These are phyloP conservation scores for Ganaspis sp. DNA, from an alignment of 1,140 invertebrate genomes.

Conservation along the genomic window DNA sequence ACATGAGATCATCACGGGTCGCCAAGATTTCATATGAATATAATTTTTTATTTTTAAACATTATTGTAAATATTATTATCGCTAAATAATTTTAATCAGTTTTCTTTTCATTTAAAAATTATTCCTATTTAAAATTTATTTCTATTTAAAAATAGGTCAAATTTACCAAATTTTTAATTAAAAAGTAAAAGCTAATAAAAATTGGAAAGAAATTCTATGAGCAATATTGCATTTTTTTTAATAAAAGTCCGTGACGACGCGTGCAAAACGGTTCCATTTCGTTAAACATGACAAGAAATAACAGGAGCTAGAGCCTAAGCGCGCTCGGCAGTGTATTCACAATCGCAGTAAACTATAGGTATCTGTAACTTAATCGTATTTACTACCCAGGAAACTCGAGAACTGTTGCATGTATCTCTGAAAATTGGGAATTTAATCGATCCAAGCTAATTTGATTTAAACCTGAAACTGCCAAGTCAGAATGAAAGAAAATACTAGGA, in stretches of 20 bases:
- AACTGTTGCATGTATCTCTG: conserved; percentile 28
- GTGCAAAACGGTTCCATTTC: conserved; percentile 14
- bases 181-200: too few relatives aligned
- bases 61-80: too few relatives aligned
- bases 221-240: background rate
- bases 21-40: background rate
- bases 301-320: conserved; percentile 72
- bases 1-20: background rate
- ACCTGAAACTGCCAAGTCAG: background rate
- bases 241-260: background rate
- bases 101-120: too few relatives aligned
- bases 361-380: conserved; percentile 68
- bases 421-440: conserved; percentile 25
- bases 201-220: too few relatives aligned
- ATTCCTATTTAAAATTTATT: too few relatives aligned
- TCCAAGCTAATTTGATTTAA: conserved; percentile 14
- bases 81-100: too few relatives aligned
- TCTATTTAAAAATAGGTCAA: too few relatives aligned
- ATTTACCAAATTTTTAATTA: too few relatives aligned
- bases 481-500: background rate
- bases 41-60: too few relatives aligned
- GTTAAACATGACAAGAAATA: conserved; percentile 53
- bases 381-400: conserved; percentile 51
- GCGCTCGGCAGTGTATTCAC: conserved; percentile 76
- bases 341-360: conserved; percentile 70